Evolutionary conservation across 2,888 invertebrate genomes (phyloP).

Genomic region (Carterocephalus palaemon): DNA sequence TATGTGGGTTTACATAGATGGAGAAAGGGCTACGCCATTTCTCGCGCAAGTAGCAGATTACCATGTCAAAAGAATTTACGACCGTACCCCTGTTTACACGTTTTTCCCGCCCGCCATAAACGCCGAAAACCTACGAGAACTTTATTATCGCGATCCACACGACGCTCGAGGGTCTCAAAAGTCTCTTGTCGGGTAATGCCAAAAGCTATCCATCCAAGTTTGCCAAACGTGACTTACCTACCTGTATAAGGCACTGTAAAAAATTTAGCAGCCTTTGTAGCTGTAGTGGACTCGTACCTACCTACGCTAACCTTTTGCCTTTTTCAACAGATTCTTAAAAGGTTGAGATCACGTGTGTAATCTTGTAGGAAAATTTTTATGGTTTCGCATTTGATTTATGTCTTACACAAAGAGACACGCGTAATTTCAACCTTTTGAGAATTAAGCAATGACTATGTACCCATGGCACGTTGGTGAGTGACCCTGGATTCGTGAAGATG

Average conservation of each 20-base stretch:
- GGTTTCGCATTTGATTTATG: too few relatives aligned
- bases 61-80: constrained; percentile 65
- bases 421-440: too few relatives aligned
- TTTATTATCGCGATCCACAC: constrained; percentile 47
- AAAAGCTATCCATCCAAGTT: constrained; percentile 10
- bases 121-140: constrained; percentile 47
- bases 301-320: too few relatives aligned
- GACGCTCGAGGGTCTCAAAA: constrained; percentile 36
- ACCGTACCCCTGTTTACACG: constrained; percentile 51
- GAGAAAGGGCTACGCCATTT: constrained; percentile 33
- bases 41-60: constrained; percentile 50
- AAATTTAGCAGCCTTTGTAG: constrained; percentile 3
- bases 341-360: too few relatives aligned
- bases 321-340: too few relatives aligned
- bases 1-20: constrained; percentile 18
- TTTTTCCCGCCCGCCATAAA: constrained; percentile 48
- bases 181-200: constrained; percentile 29
- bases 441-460: too few relatives aligned
- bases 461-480: too few relatives aligned
- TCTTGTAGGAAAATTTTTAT: too few relatives aligned
- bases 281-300: too few relatives aligned
- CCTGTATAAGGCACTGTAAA: too few relatives aligned
- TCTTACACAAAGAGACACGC: too few relatives aligned
- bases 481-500: too few relatives aligned
- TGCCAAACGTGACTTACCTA: constrained; percentile 5